phyloP scores from a whole-genome alignment of 2,888 invertebrate species.

The Callosobruchus maculatus region DNA sequence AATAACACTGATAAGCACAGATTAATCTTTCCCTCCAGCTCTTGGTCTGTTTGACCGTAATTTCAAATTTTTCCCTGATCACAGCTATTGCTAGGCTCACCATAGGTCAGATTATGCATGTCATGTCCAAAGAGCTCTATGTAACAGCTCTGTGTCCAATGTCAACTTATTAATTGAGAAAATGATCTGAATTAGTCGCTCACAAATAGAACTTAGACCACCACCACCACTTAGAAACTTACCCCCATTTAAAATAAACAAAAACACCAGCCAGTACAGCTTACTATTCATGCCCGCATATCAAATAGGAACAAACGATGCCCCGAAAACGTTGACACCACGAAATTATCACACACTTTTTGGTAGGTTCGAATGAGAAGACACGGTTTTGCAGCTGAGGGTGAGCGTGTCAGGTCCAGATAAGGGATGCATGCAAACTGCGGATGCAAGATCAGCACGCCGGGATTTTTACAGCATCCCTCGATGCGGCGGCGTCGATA shows the following conservation, averaged over 20 bases:
- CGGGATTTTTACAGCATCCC: not conserved
- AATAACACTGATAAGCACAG: too few species aligned
- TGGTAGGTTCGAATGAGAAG: not conserved
- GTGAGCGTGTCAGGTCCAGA: not conserved
- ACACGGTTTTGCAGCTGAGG: not conserved
- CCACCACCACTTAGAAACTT: too few species aligned
- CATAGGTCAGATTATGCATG: not conserved
- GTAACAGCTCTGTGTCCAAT: not conserved
- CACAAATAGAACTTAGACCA: too few species aligned
- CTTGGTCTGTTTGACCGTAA: too few species aligned
- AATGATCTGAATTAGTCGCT: not conserved
- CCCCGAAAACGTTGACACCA: not conserved
- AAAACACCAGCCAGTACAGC: not conserved
- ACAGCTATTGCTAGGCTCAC: not conserved
- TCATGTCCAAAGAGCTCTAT: not conserved
- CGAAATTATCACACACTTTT: not conserved
- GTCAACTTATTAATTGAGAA: not conserved
- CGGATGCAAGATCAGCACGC: not conserved
- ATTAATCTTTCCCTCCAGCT: too few species aligned
- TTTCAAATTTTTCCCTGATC: too few species aligned
- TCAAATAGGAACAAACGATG: not conserved
- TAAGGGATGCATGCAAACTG: not conserved
- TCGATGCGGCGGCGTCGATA: not conserved
- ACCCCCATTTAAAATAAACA: not conserved
- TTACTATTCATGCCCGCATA: not conserved